Evolutionary conservation across 1,140 invertebrate genomes (phyloP).

Genomic region (Lineus longissimus): DNA sequence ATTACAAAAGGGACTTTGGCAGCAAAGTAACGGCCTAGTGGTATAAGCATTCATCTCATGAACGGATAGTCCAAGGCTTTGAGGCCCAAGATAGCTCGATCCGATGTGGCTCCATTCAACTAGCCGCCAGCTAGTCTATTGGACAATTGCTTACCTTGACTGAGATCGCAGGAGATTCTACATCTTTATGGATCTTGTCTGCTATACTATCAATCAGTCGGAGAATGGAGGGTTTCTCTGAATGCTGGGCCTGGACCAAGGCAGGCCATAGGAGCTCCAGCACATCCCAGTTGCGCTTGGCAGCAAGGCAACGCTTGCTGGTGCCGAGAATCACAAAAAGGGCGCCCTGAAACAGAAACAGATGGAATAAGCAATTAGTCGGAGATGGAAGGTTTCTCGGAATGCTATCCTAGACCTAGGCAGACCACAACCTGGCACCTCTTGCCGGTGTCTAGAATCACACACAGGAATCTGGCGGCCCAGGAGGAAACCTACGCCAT

Average conservation of each 20-base stretch:
- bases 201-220: slow-evolving; percentile 65
- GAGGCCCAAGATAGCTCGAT: too few relatives aligned
- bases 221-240: slow-evolving; percentile 77
- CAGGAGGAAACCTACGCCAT: too few relatives aligned
- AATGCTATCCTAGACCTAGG: too few relatives aligned
- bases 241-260: slow-evolving; percentile 67
- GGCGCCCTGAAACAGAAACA: slow-evolving; percentile 63
- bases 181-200: slow-evolving; percentile 54
- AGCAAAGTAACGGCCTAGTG: too few relatives aligned
- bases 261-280: slow-evolving; percentile 67
- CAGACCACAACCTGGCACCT: slow-evolving; percentile 63
- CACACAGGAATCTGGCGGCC: slow-evolving; percentile 57
- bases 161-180: slow-evolving; percentile 56
- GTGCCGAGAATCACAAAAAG: slow-evolving; percentile 72
- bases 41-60: too few relatives aligned
- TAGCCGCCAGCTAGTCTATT: too few relatives aligned
- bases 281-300: slow-evolving; percentile 72
- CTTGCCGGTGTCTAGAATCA: slow-evolving; percentile 66
- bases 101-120: too few relatives aligned
- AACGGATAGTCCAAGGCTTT: too few relatives aligned
- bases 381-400: too few relatives aligned
- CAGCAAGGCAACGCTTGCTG: slow-evolving; percentile 62
- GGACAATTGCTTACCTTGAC: slow-evolving; percentile 48
- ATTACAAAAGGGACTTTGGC: too few relatives aligned
- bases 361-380: slow-evolving; percentile 6